Conservation (phyloP, 1,140 invertebrate genomes). For the Temnothorax nylanderi region DNA sequence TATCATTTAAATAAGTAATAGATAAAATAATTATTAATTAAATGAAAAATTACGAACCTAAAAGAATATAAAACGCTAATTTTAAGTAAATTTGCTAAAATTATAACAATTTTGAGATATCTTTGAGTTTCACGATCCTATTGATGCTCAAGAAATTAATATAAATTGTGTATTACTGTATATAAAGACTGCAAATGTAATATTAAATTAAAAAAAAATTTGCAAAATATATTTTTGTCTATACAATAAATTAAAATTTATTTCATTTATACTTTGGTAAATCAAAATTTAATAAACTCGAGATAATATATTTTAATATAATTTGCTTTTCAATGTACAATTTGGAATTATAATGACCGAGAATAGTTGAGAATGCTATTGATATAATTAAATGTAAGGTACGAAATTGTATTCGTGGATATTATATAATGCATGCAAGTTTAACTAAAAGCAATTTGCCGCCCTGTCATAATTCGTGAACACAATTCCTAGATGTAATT, state of each 20-base stretch:
- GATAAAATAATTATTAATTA: too few species aligned
- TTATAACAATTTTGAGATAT: too few species aligned
- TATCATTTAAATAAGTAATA: too few species aligned
- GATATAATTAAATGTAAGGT: conserved; percentile 22
- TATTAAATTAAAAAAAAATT: neutral
- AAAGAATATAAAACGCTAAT: too few species aligned
- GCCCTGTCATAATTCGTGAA: conserved; percentile 13
- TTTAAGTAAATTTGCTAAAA: too few species aligned
- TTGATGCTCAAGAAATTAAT: too few species aligned
- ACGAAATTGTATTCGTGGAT: conserved; percentile 19
- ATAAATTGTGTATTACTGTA: too few species aligned
- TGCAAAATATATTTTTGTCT: neutral
- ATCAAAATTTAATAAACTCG: conserved; percentile 1
- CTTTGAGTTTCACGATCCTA: too few species aligned
- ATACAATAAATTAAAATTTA: neutral
- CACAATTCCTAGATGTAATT: conserved; percentile 45
- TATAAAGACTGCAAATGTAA: neutral
- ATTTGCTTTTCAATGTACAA: conserved; percentile 13
- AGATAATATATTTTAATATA: neutral
- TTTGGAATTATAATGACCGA: neutral
- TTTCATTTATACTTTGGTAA: neutral
- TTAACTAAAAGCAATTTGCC: conserved; percentile 36
- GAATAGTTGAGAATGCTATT: neutral
- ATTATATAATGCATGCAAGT: conserved; percentile 31
- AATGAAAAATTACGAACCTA: too few species aligned